Conservation (phyloP, 1,140 invertebrate species). For the Drosophila baimaii region DNA sequence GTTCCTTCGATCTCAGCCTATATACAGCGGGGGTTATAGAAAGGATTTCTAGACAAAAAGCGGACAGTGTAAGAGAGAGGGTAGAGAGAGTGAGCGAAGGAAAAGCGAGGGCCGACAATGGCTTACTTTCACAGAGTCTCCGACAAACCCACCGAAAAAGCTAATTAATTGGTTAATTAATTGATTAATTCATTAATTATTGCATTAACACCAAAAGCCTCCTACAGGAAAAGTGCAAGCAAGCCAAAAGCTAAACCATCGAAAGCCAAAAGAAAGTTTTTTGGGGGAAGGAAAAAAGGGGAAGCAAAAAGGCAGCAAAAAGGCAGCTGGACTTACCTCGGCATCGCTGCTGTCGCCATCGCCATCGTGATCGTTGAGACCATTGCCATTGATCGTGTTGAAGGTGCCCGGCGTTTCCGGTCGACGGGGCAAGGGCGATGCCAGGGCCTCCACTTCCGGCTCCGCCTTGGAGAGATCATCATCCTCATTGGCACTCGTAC, state of each 20-base stretch:
- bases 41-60: constrained; percentile 39
- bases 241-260: constrained; percentile 38
- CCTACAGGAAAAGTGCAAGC: constrained; percentile 27
- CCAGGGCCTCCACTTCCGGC: constrained; percentile 32
- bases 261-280: constrained; percentile 20
- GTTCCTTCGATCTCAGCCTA: constrained; percentile 42
- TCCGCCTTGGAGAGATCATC: constrained; percentile 68
- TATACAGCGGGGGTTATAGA: constrained; percentile 36
- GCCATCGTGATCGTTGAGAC: constrained; percentile 36
- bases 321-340: constrained; percentile 60
- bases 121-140: constrained; percentile 77
- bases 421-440: constrained; percentile 48
- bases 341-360: constrained; percentile 42
- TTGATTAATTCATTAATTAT: not conserved
- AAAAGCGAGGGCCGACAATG: constrained; percentile 73
- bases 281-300: not conserved
- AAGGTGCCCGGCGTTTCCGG: constrained; percentile 69
- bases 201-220: constrained; percentile 32
- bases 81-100: not conserved
- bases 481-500: constrained; percentile 73
- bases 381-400: constrained; percentile 44
- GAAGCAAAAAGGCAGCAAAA: constrained; percentile 6
- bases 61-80: constrained; percentile 20
- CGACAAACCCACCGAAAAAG: constrained; percentile 12
- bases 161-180: not conserved